These are phyloP conservation scores for Chrysogorgia sp. DNA, from an alignment of 92 coral and sea anemone species.

Conservation along the genomic window DNA sequence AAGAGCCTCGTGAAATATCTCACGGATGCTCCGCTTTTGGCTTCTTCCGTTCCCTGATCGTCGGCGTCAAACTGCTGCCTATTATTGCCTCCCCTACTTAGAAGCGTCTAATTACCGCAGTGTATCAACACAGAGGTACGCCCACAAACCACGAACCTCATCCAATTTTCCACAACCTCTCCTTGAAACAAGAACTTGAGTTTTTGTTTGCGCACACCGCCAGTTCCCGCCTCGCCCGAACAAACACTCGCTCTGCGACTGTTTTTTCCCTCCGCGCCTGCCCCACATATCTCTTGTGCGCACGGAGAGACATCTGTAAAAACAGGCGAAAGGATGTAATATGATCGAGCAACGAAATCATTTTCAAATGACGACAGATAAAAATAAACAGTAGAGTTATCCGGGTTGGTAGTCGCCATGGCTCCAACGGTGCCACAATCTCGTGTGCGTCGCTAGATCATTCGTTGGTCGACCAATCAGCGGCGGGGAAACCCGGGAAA, in stretches of 20 bases:
- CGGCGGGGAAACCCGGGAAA: not conserved
- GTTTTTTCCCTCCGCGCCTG: not conserved
- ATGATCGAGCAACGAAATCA: not conserved
- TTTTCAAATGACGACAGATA: not conserved
- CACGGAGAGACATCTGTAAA: not conserved
- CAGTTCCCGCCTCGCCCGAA: not conserved
- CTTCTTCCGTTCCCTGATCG: constrained; percentile 22
- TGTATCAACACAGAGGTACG: constrained; percentile 33
- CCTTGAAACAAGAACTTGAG: not conserved
- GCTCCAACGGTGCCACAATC: constrained; percentile 9
- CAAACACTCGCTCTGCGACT: not conserved
- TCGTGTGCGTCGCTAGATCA: not conserved
- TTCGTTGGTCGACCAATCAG: not conserved
- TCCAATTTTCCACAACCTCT: constrained; percentile 21
- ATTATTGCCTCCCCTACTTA: constrained; percentile 6
- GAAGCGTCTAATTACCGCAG: constrained; percentile 32
- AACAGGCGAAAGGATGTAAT: not conserved
- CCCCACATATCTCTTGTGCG: too few relatives aligned
- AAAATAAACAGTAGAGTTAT: constrained; percentile 5
- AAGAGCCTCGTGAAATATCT: constrained; percentile 8
- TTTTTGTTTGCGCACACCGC: constrained; percentile 9
- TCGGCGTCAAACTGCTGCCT: constrained; percentile 8
- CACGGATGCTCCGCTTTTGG: not conserved
- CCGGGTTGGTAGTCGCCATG: constrained; percentile 21
- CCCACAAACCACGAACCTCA: constrained; percentile 14